Conservation (phyloP, 2,797 vertebrate genomes). For the Gobionotothen gibberifrons region DNA sequence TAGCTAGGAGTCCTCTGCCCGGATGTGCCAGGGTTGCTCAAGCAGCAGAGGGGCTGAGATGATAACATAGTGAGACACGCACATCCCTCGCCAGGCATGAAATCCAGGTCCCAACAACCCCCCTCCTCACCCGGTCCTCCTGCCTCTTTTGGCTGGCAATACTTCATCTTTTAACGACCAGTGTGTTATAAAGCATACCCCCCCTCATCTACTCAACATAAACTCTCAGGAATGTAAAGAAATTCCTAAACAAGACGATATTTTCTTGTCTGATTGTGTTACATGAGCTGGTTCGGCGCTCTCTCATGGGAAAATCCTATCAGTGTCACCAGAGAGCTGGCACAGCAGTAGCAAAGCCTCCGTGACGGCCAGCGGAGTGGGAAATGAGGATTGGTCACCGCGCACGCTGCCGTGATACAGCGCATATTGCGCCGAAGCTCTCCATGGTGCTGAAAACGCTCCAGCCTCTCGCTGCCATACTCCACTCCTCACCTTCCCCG, state of each 20-base stretch:
- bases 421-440: slow-evolving; percentile 47
- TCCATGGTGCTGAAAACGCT: slow-evolving; percentile 70
- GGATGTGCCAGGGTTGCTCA: slow-evolving; percentile 57
- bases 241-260: slow-evolving; percentile 39
- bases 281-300: slow-evolving; percentile 66
- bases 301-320: slow-evolving; percentile 64
- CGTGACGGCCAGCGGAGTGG: slow-evolving; percentile 67
- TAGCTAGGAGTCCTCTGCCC: slow-evolving; percentile 51
- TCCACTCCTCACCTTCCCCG: not conserved
- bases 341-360: slow-evolving; percentile 57
- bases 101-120: slow-evolving; percentile 21
- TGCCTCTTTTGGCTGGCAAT: slow-evolving; percentile 22
- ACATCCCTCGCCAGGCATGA: slow-evolving; percentile 34
- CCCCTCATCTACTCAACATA: not conserved
- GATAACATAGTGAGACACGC: slow-evolving; percentile 55
- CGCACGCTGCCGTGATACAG: slow-evolving; percentile 34
- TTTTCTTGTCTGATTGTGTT: slow-evolving; percentile 58
- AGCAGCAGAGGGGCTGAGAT: slow-evolving; percentile 40
- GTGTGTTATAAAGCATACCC: slow-evolving; percentile 9
- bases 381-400: slow-evolving; percentile 60
- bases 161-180: slow-evolving; percentile 40
- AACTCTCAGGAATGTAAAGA: slow-evolving; percentile 19
- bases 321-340: slow-evolving; percentile 68
- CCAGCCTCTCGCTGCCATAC: slow-evolving; percentile 4
- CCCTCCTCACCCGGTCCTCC: slow-evolving; percentile 13